Evolutionary conservation across 2,113 vertebrate species (phyloP).

Genomic region (Mormyrus lacerda): DNA sequence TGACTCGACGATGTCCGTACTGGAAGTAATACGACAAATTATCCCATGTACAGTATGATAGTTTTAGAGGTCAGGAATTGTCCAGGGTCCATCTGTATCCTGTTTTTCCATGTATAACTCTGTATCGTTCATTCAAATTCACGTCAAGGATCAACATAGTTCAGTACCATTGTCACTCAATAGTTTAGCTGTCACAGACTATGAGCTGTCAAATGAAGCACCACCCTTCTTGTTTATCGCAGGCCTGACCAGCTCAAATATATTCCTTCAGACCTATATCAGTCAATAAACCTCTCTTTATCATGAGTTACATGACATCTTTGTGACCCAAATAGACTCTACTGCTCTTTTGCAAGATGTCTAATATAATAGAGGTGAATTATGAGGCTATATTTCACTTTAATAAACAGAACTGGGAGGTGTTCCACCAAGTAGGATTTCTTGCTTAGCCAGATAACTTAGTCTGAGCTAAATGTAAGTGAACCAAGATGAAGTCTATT

Average conservation of each 20-base stretch:
- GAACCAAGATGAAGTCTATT: neutral
- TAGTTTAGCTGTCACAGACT: neutral
- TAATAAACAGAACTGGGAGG: neutral
- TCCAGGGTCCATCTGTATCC: neutral
- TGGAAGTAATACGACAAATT: neutral
- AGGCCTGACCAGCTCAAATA: neutral
- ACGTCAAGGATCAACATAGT: neutral
- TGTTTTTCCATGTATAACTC: neutral
- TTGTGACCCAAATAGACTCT: neutral
- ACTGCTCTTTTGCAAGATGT: neutral
- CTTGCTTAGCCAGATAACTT: neutral
- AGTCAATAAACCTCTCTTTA: neutral
- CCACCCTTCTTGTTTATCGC: neutral
- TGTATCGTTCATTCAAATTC: neutral
- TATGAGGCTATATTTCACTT: neutral
- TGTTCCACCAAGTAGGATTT: neutral
- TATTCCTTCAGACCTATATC: neutral
- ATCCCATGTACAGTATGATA: neutral
- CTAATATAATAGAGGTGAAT: neutral
- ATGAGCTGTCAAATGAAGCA: neutral
- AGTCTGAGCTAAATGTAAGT: neutral
- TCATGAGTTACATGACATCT: neutral
- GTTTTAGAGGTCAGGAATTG: neutral
- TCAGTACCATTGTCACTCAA: neutral
- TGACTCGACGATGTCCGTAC: neutral